Percentiles rank a stretch among this genome's conserved stretches.
Evolutionary conservation across 2,888 invertebrate genomes (phyloP).

Genomic region (Drepanosiphum platanoidis): DNA sequence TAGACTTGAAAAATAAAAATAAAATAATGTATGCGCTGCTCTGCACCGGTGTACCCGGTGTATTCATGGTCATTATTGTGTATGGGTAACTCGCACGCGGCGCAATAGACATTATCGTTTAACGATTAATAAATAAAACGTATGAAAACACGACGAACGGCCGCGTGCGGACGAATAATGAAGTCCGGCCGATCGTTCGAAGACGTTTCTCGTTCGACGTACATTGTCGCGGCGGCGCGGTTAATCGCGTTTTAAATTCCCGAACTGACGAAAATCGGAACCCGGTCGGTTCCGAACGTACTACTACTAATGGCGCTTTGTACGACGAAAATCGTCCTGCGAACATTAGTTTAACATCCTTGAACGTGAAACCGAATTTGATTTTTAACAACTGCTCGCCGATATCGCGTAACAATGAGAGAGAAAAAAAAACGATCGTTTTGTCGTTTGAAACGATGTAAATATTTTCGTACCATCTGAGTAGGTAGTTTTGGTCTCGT

Average conservation of each 20-base stretch:
- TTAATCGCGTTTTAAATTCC: background rate
- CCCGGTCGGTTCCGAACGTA: too few relatives aligned
- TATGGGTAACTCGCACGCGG: background rate
- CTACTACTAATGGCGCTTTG: background rate
- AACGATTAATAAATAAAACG: too few relatives aligned
- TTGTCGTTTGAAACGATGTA: background rate
- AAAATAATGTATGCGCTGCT: too few relatives aligned
- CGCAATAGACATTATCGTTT: background rate
- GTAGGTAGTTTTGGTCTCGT: background rate
- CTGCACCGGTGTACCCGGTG: background rate
- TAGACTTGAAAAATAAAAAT: too few relatives aligned
- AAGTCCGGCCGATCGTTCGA: background rate
- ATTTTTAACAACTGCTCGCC: background rate
- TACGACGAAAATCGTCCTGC: background rate
- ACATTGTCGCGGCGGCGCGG: background rate
- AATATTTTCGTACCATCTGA: background rate
- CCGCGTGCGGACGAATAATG: background rate
- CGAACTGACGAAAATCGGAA: background rate
- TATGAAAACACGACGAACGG: too few relatives aligned
- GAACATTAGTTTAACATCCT: background rate
- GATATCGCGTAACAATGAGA: background rate
- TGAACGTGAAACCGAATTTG: background rate
- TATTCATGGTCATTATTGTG: background rate
- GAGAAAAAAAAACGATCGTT: background rate
- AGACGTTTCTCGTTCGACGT: background rate